Evolutionary conservation across 2,797 vertebrate species (phyloP).

Genomic region (Thripadectes ignobilis): DNA sequence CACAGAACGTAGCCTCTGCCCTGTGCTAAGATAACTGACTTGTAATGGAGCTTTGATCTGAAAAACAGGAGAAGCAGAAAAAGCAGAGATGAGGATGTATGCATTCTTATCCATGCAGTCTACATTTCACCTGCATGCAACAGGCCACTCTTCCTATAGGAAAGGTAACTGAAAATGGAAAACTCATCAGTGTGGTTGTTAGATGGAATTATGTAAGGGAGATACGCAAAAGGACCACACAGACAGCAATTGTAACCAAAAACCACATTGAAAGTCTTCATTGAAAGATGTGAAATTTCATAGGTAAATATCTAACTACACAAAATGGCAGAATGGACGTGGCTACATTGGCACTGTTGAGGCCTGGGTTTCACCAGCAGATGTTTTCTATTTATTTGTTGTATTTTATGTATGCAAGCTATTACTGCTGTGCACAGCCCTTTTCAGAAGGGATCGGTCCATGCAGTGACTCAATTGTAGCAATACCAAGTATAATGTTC

Average conservation of each 20-base stretch:
- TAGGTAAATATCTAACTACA: background rate
- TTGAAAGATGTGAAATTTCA: background rate
- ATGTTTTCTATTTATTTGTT: background rate
- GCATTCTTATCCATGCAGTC: background rate
- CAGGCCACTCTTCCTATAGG: background rate
- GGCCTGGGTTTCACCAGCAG: background rate
- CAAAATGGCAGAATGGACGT: background rate
- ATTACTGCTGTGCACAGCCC: background rate
- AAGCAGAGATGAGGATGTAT: background rate
- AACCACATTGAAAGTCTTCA: background rate
- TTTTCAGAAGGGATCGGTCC: background rate
- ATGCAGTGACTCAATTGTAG: background rate
- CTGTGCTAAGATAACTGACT: background rate
- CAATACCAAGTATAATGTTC: background rate
- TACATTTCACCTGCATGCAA: background rate
- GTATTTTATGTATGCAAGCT: background rate
- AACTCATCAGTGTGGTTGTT: accelerated
- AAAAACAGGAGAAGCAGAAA: background rate
- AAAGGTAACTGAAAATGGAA: background rate
- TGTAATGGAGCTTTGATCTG: background rate
- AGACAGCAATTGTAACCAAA: background rate
- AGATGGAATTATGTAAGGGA: background rate
- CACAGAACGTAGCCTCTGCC: background rate
- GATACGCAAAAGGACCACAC: background rate
- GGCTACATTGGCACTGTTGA: background rate